Percentiles rank a stretch among this genome's conserved stretches.
Conservation (phyloP, 2,888 invertebrate species). For the Periphyllus acericola region DNA sequence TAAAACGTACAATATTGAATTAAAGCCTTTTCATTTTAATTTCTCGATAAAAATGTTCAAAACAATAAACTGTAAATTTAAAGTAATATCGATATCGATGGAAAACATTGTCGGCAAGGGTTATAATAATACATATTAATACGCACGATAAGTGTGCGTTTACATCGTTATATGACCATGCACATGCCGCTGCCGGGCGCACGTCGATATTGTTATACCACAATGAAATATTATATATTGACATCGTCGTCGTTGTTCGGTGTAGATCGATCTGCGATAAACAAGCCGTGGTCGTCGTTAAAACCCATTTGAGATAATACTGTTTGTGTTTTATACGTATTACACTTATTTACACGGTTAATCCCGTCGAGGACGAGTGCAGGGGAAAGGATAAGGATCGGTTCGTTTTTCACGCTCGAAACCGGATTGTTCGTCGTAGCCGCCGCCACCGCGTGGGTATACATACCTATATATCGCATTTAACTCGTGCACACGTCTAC, state of each 20-base stretch:
- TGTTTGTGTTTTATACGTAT: background rate
- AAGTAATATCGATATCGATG: too few species aligned
- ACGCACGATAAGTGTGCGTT: too few species aligned
- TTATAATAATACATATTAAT: too few species aligned
- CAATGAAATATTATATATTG: constrained; percentile 32
- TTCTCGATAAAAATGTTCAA: too few species aligned
- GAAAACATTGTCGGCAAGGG: too few species aligned
- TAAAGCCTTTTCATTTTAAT: too few species aligned
- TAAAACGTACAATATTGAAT: too few species aligned
- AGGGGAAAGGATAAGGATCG: constrained; percentile 28
- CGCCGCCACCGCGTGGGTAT: background rate
- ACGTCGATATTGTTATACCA: constrained; percentile 23
- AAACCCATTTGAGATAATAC: background rate
- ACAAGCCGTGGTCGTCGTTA: background rate
- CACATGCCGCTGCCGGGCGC: constrained; percentile 16
- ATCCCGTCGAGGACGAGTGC: background rate
- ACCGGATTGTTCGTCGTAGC: background rate
- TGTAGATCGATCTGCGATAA: constrained; percentile 23
- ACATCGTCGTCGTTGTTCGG: background rate
- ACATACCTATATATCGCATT: too few species aligned
- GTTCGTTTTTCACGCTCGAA: constrained; percentile 22
- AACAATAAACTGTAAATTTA: too few species aligned
- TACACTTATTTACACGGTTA: background rate
- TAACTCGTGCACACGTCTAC: too few species aligned
- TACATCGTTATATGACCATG: too few species aligned